A percentile compares a stretch with the other conserved stretches of the same genome.
phyloP scores from a whole-genome alignment of 2,888 invertebrate genomes.

The Meteorus cinctellus region DNA sequence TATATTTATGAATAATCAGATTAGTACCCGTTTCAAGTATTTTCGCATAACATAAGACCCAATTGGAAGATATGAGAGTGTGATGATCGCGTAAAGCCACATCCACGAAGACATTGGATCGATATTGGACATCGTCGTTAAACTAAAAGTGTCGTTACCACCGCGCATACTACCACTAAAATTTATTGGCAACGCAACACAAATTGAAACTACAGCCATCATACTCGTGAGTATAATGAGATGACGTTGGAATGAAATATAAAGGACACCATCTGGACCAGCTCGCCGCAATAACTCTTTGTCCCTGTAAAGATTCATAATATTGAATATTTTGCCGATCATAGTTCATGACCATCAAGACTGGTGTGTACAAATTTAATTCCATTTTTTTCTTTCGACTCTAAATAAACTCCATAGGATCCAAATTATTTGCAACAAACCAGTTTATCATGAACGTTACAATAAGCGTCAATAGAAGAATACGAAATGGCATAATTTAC shows the following conservation, averaged over 20 bases:
- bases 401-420: slow-evolving; percentile 21
- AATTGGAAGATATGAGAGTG: slow-evolving; percentile 87
- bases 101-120: slow-evolving; percentile 85
- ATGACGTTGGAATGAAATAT: slow-evolving; percentile 94
- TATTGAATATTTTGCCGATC: too few relatives aligned
- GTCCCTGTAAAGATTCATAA: slow-evolving; percentile 72
- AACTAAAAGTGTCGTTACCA: slow-evolving; percentile 86
- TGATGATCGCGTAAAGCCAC: slow-evolving; percentile 91
- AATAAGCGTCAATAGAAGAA: background rate
- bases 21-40: slow-evolving; percentile 74
- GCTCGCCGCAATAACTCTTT: slow-evolving; percentile 72
- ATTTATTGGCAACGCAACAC: slow-evolving; percentile 92
- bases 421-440: background rate
- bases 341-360: too few relatives aligned
- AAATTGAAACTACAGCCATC: slow-evolving; percentile 85
- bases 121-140: slow-evolving; percentile 92
- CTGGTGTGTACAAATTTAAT: too few relatives aligned
- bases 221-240: slow-evolving; percentile 87
- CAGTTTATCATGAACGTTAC: background rate
- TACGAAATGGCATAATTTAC: background rate
- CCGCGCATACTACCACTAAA: slow-evolving; percentile 85
- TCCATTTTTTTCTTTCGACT: background rate
- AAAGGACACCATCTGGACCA: slow-evolving; percentile 94
- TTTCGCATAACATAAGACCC: slow-evolving; percentile 90
- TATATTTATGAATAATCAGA: slow-evolving; percentile 27